These are phyloP conservation scores for Scarus forsteni DNA, from an alignment of 2,797 vertebrate genomes.

Conservation along the genomic window DNA sequence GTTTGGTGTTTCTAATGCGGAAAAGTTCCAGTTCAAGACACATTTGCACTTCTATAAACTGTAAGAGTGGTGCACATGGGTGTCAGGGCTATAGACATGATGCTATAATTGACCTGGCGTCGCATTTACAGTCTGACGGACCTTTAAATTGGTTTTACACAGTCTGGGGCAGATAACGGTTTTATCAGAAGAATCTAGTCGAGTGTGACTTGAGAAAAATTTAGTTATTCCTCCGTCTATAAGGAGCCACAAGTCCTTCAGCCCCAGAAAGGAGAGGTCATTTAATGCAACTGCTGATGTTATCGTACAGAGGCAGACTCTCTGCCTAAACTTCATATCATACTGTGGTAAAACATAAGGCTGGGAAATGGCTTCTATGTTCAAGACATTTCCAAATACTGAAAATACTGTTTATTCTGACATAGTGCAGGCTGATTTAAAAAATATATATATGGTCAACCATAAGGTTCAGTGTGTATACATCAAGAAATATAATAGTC, in stretches of 20 bases:
- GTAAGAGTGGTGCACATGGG: background rate
- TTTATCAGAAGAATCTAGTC: too few species aligned
- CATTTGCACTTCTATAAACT: background rate
- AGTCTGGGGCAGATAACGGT: background rate
- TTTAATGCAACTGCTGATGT: background rate
- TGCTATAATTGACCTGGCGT: background rate
- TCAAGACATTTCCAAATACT: too few species aligned
- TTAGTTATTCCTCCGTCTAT: background rate
- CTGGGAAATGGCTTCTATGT: too few species aligned
- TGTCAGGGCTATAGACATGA: background rate
- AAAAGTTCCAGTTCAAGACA: background rate
- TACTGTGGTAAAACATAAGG: too few species aligned
- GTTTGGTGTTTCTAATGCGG: background rate
- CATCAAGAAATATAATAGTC: too few species aligned
- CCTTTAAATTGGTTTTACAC: background rate
- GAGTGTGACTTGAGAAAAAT: background rate
- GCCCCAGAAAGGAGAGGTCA: background rate
- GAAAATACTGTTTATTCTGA: too few species aligned
- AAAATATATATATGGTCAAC: too few species aligned
- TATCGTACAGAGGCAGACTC: background rate
- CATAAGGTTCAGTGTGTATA: too few species aligned
- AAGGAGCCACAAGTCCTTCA: background rate
- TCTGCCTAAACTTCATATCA: too few species aligned
- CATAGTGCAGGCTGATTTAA: too few species aligned
- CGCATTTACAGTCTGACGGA: background rate